Evolutionary conservation across 2,888 invertebrate genomes (phyloP).

Genomic region (Aethes cnicana): DNA sequence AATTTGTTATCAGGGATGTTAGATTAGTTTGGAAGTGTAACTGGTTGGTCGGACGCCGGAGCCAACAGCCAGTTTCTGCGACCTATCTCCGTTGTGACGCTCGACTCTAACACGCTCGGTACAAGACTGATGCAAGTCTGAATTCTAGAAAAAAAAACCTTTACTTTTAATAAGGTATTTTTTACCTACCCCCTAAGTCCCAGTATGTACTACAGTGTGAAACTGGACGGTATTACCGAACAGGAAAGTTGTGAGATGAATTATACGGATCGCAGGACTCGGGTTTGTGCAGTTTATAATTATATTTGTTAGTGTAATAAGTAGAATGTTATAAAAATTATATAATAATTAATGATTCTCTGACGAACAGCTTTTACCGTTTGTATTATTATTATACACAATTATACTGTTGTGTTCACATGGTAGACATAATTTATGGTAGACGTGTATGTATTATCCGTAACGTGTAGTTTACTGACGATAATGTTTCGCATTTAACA

Average conservation of each 20-base stretch:
- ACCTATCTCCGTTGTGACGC: slow-evolving; percentile 6
- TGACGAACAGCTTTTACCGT: slow-evolving; percentile 38
- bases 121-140: slow-evolving; percentile 71
- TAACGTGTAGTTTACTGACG: slow-evolving; percentile 61
- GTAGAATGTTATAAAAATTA: slow-evolving; percentile 33
- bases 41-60: slow-evolving; percentile 8
- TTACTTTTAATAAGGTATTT: slow-evolving; percentile 27
- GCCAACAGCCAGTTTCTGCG: slow-evolving; percentile 3
- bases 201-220: slow-evolving; percentile 16
- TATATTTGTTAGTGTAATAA: slow-evolving; percentile 32
- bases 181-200: slow-evolving; percentile 22
- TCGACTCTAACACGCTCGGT: slow-evolving; percentile 36
- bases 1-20: slow-evolving; percentile 20
- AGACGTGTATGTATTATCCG: slow-evolving; percentile 58
- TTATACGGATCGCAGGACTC: slow-evolving; percentile 11
- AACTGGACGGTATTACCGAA: slow-evolving; percentile 8
- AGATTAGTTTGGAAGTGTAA: slow-evolving; percentile 12
- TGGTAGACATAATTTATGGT: slow-evolving; percentile 59
- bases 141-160: slow-evolving; percentile 40
- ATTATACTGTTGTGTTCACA: slow-evolving; percentile 64
- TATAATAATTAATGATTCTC: slow-evolving; percentile 33
- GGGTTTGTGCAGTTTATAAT: slow-evolving; percentile 30
- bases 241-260: slow-evolving; percentile 7
- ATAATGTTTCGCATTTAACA: slow-evolving; percentile 71
- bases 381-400: slow-evolving; percentile 46